These are phyloP conservation scores for Dryoscopus gambensis DNA, from an alignment of 2,113 vertebrate genomes.

Conservation along the genomic window DNA sequence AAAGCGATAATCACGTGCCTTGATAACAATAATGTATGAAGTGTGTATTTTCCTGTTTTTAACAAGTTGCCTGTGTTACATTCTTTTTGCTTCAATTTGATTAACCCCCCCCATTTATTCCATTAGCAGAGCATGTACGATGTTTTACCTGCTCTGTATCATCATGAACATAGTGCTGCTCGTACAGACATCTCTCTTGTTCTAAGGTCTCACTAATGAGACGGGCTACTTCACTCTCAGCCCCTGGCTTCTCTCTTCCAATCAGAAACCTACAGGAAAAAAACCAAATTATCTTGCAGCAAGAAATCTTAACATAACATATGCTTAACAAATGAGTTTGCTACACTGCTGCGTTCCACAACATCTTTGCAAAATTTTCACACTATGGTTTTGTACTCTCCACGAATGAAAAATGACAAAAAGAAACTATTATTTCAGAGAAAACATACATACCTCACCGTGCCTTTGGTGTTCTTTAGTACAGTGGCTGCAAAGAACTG, in stretches of 20 bases:
- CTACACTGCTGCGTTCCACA: neutral
- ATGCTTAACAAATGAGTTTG: neutral
- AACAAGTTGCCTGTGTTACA: neutral
- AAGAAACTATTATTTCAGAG: neutral
- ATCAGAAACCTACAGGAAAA: constrained; percentile 81
- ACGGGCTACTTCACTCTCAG: constrained; percentile 89
- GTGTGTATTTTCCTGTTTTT: neutral
- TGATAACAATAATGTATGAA: neutral
- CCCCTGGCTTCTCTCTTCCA: constrained; percentile 89
- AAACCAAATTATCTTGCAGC: neutral
- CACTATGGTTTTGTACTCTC: neutral
- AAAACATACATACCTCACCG: constrained; percentile 78
- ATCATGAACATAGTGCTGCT: constrained; percentile 81
- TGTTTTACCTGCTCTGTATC: constrained; percentile 70
- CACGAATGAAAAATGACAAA: neutral
- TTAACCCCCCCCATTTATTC: neutral
- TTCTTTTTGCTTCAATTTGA: neutral
- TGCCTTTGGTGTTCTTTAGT: constrained; percentile 91
- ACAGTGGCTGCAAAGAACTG: constrained; percentile 92
- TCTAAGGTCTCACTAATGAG: constrained; percentile 92
- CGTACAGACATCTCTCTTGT: constrained; percentile 83
- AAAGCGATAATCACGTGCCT: neutral
- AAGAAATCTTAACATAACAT: neutral
- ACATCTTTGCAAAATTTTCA: neutral
- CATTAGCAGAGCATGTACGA: neutral